These are phyloP conservation scores for Ovibos moschatus DNA, from an alignment of 2,113 vertebrate species.

Conservation along the genomic window DNA sequence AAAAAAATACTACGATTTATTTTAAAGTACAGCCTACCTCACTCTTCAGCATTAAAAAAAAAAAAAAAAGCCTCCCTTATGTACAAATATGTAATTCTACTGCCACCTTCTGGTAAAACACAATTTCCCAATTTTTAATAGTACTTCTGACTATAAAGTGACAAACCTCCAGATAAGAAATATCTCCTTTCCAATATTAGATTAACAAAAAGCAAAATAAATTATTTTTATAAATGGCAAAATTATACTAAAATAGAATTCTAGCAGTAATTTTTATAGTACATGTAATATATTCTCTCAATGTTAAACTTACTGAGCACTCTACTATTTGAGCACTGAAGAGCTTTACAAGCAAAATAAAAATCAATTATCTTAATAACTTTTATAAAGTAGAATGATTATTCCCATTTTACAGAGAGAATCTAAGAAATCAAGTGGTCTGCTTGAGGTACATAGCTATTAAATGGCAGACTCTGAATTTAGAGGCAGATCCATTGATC, in stretches of 20 bases:
- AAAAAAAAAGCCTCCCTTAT: background rate
- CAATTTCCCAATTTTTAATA: background rate
- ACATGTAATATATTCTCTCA: background rate
- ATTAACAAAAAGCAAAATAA: background rate
- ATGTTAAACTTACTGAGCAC: background rate
- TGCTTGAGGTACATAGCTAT: background rate
- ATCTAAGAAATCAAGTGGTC: background rate
- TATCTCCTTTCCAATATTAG: background rate
- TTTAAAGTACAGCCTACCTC: background rate
- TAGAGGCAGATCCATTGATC: background rate
- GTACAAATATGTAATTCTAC: slow-evolving; percentile 4
- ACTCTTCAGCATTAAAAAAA: background rate
- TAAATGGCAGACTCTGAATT: background rate
- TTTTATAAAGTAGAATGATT: background rate
- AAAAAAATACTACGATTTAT: background rate
- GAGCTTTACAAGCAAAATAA: background rate
- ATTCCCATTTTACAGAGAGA: background rate
- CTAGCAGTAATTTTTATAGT: background rate
- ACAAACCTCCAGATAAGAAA: background rate
- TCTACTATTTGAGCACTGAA: background rate
- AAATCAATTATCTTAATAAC: background rate
- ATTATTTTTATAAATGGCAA: background rate
- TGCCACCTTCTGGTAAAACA: slow-evolving; percentile 74
- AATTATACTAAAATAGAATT: background rate
- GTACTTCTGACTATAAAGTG: background rate